phyloP scores from a whole-genome alignment of 2,888 invertebrate genomes.

The Aplocera efformata region DNA sequence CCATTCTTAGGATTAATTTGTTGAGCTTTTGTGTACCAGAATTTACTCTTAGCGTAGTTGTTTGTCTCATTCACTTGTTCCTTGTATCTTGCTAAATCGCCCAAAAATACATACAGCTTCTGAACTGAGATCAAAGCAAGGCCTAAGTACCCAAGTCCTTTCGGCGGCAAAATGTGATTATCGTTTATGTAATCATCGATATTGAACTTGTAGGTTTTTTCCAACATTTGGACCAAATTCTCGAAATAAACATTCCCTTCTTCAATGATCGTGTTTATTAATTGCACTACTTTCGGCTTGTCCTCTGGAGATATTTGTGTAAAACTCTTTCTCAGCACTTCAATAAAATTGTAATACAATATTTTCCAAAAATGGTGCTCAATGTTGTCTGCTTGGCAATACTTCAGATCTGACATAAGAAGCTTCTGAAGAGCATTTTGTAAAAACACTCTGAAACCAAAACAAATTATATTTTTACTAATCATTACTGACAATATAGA shows the following conservation, averaged over 20 bases:
- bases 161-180: constrained; percentile 79
- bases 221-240: constrained; percentile 85
- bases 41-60: constrained; percentile 86
- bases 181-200: constrained; percentile 82
- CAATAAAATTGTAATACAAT: constrained; percentile 92
- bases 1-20: constrained; percentile 97
- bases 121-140: constrained; percentile 92
- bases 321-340: constrained; percentile 87
- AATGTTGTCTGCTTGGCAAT: constrained; percentile 91
- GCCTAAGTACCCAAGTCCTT: constrained; percentile 84
- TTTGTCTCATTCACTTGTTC: constrained; percentile 90
- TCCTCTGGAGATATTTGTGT: constrained; percentile 81
- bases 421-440: constrained; percentile 85
- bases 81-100: constrained; percentile 95
- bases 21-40: constrained; percentile 96
- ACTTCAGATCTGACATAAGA: constrained; percentile 89
- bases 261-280: constrained; percentile 86
- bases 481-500: neutral
- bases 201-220: constrained; percentile 87
- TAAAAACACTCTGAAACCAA: constrained; percentile 75
- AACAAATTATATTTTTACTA: constrained; percentile 1
- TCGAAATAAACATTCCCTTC: constrained; percentile 91
- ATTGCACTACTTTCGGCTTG: constrained; percentile 83
- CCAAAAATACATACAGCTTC: constrained; percentile 92
- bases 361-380: constrained; percentile 96